phyloP scores from a whole-genome alignment of 2,113 vertebrate genomes.

The Nicator chloris region DNA sequence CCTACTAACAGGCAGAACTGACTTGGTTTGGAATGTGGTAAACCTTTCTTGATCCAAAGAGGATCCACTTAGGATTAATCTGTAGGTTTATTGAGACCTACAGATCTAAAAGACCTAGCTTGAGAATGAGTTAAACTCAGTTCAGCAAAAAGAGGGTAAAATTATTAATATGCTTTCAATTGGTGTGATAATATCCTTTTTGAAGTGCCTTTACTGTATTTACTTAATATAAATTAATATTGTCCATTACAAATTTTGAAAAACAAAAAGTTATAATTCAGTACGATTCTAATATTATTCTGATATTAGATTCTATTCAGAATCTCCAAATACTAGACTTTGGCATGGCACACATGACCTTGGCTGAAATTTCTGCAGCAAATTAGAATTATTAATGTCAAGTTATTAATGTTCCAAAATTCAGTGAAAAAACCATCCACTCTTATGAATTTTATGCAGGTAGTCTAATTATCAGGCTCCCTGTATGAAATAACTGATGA shows the following conservation, averaged over 20 bases:
- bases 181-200: not conserved
- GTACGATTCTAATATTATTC: not conserved
- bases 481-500: not conserved
- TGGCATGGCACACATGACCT: not conserved
- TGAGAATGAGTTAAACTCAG: not conserved
- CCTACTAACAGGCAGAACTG: not conserved
- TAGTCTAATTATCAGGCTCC: rapidly evolving
- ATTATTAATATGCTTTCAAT: not conserved
- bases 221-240: not conserved
- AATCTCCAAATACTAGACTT: not conserved
- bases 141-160: not conserved
- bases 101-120: not conserved
- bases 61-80: not conserved
- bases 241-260: not conserved
- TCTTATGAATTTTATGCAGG: not conserved
- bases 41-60: not conserved
- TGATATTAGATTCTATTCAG: not conserved
- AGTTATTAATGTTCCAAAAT: not conserved
- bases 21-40: not conserved
- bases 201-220: not conserved
- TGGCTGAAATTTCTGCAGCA: not conserved
- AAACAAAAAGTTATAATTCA: not conserved
- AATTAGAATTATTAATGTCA: not conserved
- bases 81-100: not conserved
- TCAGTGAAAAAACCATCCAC: not conserved